A percentile compares a stretch with the other conserved stretches of the same genome.
These are phyloP conservation scores for Platycercus adscitus DNA, from an alignment of 2,113 vertebrate species.

Conservation along the genomic window DNA sequence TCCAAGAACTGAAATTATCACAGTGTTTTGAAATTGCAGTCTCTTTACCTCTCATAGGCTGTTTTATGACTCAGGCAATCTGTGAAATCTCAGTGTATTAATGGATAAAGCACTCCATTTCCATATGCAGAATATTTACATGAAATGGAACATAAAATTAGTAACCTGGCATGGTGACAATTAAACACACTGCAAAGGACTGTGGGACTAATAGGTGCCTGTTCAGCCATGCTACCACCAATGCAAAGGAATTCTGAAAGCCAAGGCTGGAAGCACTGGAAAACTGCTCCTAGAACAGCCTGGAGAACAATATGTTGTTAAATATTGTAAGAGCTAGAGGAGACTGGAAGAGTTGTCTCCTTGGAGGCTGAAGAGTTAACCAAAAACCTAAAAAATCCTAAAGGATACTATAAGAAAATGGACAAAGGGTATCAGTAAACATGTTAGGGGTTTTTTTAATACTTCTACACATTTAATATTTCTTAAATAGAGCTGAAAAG, in stretches of 20 bases:
- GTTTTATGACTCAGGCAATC: neutral
- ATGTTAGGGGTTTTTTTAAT: neutral
- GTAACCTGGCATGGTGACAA: neutral
- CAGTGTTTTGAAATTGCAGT: neutral
- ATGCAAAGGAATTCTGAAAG: neutral
- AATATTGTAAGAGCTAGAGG: neutral
- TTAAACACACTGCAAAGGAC: neutral
- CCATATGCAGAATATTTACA: neutral
- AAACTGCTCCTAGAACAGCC: neutral
- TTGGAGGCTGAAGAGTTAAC: neutral
- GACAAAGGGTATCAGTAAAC: neutral
- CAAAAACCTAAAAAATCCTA: neutral
- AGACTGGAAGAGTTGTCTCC: neutral
- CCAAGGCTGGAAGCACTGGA: neutral
- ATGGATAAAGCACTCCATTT: neutral
- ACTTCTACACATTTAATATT: neutral
- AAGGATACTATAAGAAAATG: neutral
- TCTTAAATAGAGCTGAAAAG: neutral
- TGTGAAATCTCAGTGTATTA: neutral
- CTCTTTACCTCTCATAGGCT: neutral
- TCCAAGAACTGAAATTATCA: neutral
- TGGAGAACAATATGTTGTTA: neutral
- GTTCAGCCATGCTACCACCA: neutral
- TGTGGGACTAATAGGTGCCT: neutral
- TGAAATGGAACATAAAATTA: neutral